Percentiles rank a stretch among this genome's conserved stretches.
Conservation (phyloP, 2,113 vertebrate species). For the Uria lomvia region DNA sequence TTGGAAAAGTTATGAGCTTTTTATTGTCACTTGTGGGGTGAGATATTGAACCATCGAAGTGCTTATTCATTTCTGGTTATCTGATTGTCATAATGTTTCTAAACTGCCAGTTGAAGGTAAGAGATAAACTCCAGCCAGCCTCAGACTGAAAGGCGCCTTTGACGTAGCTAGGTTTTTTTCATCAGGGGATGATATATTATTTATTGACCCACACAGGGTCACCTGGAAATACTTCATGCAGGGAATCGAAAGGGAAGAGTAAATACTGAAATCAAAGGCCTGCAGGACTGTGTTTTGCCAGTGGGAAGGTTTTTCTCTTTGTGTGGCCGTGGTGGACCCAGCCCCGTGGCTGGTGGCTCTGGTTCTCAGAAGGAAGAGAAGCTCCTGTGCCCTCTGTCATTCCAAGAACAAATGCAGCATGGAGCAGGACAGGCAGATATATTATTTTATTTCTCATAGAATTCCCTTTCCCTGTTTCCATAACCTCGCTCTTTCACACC, state of each 20-base stretch:
- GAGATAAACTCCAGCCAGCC: constrained; percentile 72
- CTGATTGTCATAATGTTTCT: constrained; percentile 69
- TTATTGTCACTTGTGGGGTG: constrained; percentile 68
- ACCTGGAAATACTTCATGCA: constrained; percentile 48
- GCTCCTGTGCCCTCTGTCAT: neutral
- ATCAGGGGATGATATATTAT: constrained; percentile 46
- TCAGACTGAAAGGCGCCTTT: constrained; percentile 77
- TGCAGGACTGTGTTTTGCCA: neutral
- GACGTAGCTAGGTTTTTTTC: constrained; percentile 2
- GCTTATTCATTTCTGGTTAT: constrained; percentile 76
- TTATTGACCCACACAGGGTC: constrained; percentile 61
- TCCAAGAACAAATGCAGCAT: neutral
- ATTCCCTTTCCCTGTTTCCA: neutral
- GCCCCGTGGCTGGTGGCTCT: neutral
- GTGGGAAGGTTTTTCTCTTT: neutral
- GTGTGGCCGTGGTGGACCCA: neutral
- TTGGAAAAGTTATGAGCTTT: constrained; percentile 71
- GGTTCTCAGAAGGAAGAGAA: neutral
- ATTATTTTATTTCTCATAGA: neutral
- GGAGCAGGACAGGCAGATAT: neutral
- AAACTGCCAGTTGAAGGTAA: constrained; percentile 67
- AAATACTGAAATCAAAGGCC: constrained; percentile 7
- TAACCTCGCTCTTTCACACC: neutral
- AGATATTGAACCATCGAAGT: constrained; percentile 52
- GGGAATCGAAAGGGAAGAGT: neutral